Evolutionary conservation across 2,113 vertebrate species (phyloP), one percentile per base, ranked within the genome.

Genomic region (Holacanthus passer): DNA sequence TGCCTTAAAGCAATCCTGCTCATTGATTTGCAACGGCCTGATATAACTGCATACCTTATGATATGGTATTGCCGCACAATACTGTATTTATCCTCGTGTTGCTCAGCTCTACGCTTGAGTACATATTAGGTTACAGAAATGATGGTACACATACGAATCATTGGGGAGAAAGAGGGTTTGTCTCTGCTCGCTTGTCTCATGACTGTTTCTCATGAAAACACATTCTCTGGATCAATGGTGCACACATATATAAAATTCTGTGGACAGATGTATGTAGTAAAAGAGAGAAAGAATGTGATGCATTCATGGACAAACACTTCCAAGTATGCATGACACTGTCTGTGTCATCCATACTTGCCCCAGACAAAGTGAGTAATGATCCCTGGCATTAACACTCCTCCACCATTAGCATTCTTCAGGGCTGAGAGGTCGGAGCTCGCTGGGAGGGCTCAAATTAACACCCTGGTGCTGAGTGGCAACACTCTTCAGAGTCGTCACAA

Each of bases 401-500:
- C 74, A 62, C 73, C 79, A 89, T 92, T 92, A 89, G 86, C 88
- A 92, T 93, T 92, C 89, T 87, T 90, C 55, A 35, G 78, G 64
- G 52, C 78, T 83, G 75, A 84, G 85, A 74, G 82, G 81, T 78
- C 67, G 22, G 43, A 50, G 73, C 84, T 86, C 55, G 22, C 58
- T 75, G 78, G 87, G 87, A 87, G 88, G 88, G 88, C 86, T 88
- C 86, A 91, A 90, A 92, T 94, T 93, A 91, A 87, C 93, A 92
- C 84, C 82, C 72, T 62, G 56, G 91, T 93, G 92, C 87, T 90
- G 81, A 94, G 90, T 92, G 84, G 88, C 76, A 37, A 43, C 83
- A 72, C 82, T 90, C 73, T 63, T 87, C 37, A 83, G 66, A 71
- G 75, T 78, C 77, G 77, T 93, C 88, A 91, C 82, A 91, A 91